These are phyloP conservation scores for Elymnias hypermnestra DNA, from an alignment of 1,140 invertebrate genomes.

Conservation along the genomic window DNA sequence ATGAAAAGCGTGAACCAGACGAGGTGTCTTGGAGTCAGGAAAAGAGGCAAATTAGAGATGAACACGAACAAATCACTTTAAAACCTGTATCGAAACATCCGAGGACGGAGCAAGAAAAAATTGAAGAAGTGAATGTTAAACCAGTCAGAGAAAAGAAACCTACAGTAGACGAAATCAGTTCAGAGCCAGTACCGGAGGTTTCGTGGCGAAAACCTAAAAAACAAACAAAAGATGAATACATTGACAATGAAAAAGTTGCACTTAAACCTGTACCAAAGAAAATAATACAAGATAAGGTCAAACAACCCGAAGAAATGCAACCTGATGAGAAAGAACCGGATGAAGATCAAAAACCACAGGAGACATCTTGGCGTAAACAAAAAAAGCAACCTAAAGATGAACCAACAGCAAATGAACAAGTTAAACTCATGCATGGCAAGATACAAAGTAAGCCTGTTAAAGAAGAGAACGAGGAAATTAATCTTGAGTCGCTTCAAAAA, in stretches of 20 bases:
- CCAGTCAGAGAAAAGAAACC: slow-evolving; percentile 13
- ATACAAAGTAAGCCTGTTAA: slow-evolving; percentile 28
- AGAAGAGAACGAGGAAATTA: slow-evolving; percentile 25
- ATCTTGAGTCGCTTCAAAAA: slow-evolving; percentile 19
- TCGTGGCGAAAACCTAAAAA: neutral
- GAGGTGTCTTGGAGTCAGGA: slow-evolving; percentile 7
- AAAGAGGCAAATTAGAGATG: slow-evolving; percentile 54
- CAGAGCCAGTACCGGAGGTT: slow-evolving; percentile 15
- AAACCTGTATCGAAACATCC: slow-evolving; percentile 17
- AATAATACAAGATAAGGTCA: slow-evolving; percentile 12
- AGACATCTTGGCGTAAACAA: slow-evolving; percentile 7
- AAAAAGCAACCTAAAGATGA: slow-evolving; percentile 54
- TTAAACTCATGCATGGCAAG: slow-evolving; percentile 14
- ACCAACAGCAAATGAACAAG: slow-evolving; percentile 59
- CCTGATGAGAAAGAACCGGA: slow-evolving; percentile 14
- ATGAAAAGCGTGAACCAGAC: neutral
- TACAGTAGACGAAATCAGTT: slow-evolving; percentile 6
- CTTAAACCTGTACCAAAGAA: slow-evolving; percentile 22
- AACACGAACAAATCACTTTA: slow-evolving; percentile 46
- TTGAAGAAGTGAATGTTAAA: slow-evolving; percentile 39
- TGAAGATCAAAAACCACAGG: slow-evolving; percentile 9
- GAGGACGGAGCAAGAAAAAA: slow-evolving; percentile 37
- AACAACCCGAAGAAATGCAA: slow-evolving; percentile 11
- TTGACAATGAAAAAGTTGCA: slow-evolving; percentile 52
- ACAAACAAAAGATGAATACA: slow-evolving; percentile 26